These are phyloP conservation scores for Anthopleura xanthogrammica DNA, from an alignment of 92 coral and sea anemone species.

Conservation along the genomic window DNA sequence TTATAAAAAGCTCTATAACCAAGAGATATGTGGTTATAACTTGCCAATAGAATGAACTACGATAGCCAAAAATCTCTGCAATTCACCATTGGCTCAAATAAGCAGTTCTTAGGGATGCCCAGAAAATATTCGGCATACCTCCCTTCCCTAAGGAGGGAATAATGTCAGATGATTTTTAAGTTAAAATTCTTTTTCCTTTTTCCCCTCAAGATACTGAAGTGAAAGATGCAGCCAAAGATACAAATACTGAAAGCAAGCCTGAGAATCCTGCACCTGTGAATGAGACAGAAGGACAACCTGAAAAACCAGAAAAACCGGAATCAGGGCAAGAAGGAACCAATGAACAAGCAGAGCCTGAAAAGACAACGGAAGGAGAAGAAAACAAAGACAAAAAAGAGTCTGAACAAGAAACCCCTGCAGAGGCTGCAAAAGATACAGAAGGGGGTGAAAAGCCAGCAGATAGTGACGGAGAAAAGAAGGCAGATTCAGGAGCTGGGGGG, in stretches of 20 bases:
- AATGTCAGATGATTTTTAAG: too few relatives aligned
- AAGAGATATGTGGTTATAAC: too few relatives aligned
- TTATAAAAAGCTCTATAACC: too few relatives aligned
- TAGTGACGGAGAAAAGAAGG: neutral
- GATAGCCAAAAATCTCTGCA: too few relatives aligned
- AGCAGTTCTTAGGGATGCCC: too few relatives aligned
- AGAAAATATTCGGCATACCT: too few relatives aligned
- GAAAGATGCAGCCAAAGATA: neutral
- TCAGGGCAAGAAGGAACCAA: neutral
- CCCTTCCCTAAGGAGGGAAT: too few relatives aligned
- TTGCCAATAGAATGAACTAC: too few relatives aligned
- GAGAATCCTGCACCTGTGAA: conserved; percentile 1
- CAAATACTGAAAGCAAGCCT: neutral
- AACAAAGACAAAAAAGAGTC: neutral
- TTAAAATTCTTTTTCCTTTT: neutral
- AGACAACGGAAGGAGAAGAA: neutral
- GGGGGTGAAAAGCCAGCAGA: neutral
- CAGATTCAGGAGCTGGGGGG: neutral
- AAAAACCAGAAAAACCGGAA: conserved; percentile 8
- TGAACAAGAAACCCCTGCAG: neutral
- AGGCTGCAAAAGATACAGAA: neutral
- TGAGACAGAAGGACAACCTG: neutral
- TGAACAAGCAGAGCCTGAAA: conserved; percentile 9
- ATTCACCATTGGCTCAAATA: too few relatives aligned
- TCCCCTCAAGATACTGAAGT: neutral